Evolutionary conservation across 2,113 vertebrate species (phyloP).

Genomic region (Chloroceryle aenea): DNA sequence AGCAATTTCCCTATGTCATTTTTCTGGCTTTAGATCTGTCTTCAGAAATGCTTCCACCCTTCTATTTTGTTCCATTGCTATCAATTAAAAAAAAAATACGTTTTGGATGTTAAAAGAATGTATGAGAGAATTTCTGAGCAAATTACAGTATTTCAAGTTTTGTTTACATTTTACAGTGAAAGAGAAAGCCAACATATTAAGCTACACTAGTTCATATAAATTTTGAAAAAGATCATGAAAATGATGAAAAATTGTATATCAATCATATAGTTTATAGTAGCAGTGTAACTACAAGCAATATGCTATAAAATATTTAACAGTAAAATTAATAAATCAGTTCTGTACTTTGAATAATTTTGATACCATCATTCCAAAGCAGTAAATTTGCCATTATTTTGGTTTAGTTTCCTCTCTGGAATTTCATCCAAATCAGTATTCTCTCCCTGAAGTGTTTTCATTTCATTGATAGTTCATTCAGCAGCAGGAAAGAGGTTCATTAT

Average conservation of each 20-base stretch:
- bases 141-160: background rate
- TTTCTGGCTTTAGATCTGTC: background rate
- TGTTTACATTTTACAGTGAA: background rate
- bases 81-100: background rate
- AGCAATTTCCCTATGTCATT: rapidly evolving
- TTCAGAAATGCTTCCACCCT: background rate
- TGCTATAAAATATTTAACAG: background rate
- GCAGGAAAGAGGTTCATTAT: background rate
- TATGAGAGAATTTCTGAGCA: background rate
- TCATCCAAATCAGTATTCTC: background rate
- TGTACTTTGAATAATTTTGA: background rate
- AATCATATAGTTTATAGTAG: background rate
- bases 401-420: background rate
- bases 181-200: background rate
- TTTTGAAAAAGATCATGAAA: background rate
- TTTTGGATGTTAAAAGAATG: background rate
- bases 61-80: background rate
- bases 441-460: background rate
- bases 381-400: background rate
- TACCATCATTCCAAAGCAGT: background rate
- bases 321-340: background rate
- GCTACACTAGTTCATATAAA: background rate
- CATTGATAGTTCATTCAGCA: background rate
- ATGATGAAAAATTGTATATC: background rate
- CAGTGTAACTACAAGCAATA: background rate